Conservation (phyloP, 2,888 invertebrate species). For the Eucera pruinosa region DNA sequence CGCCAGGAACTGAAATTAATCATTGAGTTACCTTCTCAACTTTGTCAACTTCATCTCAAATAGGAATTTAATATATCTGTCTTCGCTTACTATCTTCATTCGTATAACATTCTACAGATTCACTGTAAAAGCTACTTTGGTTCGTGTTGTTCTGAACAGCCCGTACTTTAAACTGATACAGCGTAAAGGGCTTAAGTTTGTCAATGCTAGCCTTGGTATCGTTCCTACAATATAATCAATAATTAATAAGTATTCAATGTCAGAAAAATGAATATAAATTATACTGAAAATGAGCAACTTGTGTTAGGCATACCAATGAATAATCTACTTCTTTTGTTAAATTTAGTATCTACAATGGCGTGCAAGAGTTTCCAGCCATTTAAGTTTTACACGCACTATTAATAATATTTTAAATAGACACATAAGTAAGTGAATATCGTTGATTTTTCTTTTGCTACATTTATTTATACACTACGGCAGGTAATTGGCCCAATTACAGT, state of each 20-base stretch:
- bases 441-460: no score
- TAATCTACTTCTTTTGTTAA: no score
- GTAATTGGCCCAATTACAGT: no score
- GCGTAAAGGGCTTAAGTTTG: constrained; percentile 88
- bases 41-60: background rate
- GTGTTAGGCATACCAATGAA: no score
- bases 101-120: constrained; percentile 88
- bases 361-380: no score
- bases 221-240: constrained; percentile 83
- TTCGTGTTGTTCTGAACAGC: constrained; percentile 85
- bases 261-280: background rate
- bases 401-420: no score
- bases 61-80: background rate
- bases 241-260: background rate
- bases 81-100: constrained; percentile 87
- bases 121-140: constrained; percentile 86
- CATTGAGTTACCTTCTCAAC: background rate
- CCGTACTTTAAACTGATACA: constrained; percentile 89
- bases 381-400: no score
- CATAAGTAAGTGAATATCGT: no score
- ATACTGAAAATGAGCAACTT: background rate
- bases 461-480: no score
- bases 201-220: constrained; percentile 86
- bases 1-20: constrained; percentile 85
- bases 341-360: no score